Evolutionary conservation across 2,888 invertebrate genomes (phyloP), one percentile per base, ranked within the genome.

Genomic region (Ethmia dodecea): DNA sequence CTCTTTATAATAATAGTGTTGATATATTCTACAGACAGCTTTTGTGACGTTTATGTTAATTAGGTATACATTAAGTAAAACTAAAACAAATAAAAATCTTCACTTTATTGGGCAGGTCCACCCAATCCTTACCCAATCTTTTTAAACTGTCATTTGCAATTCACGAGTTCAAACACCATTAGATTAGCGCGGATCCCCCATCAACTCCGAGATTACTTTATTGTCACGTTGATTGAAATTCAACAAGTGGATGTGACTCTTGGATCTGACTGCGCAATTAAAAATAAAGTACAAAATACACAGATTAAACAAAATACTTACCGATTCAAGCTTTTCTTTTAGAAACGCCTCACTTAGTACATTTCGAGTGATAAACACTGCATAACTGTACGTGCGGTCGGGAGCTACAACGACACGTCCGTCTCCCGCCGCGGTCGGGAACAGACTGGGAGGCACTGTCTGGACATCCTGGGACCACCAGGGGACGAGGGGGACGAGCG

Each of bases 321-420:
- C 76, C 67, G 58, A 45, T 46, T 47, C 53, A 49, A 46, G 50
- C 55, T 50, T 42, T 35, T 38, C 26, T 26, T 6, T n/a, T 9
- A 26, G 11, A 26, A 26, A 26, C 49, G 60, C 59, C 47, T 51
- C 77, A 74, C 74, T 64, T 40, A 52, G 49, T 60, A 28, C 26
- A 30, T 33, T 55, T 65, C 51, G 50, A 37, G 49, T 51, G 47
- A 52, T 53, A 54, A 64, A 61, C 77, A 80, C 75, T 55, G 74
- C 78, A 80, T 79, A 65, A 72, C 76, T 68, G 49, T 55, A 50
- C 64, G 57, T 53, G 55, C 47, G 53, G 49, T 52, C 45, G 49
- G 41, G 46, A 40, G 45, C 37, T 41, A 33, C 43, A 43, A 38
- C 37, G 47, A 49, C 55, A 53, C 75, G 64, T 60, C 46, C 60